Base-by-base conservation (phyloP, 2,797 vertebrate genomes). In the Gobio occitaniae region DNA sequence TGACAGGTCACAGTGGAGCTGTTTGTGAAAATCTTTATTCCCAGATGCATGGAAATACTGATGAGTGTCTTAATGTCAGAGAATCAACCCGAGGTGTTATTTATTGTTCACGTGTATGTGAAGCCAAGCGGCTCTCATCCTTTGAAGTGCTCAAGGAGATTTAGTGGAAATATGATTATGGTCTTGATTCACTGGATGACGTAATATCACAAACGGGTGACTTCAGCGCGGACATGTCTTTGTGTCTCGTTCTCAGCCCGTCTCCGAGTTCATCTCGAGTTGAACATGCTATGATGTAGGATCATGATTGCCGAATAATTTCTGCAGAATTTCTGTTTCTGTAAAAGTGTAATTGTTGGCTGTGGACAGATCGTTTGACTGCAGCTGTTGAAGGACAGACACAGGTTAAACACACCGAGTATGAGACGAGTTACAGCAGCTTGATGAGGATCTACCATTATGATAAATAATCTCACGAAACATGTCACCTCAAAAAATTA, bases 271-370 rank as follows among this genome's bases (percentile, higher is more conserved):
- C 9, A 0, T 82, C 21, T 19, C 10, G 54, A 83, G 56, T 65
- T 83, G 29, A 75, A 83, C 54, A 36, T 80, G 38, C 29, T 81
- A 47, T 50, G 25, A 44, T 32, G 68, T 71, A 82, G 91, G 47
- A 92, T 91, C 80, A 89, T 84, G 89, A 86, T 90, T 90, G 89
- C 81, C 21, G 78, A 66, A 19, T 2, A 75, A 90, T 89, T n/a
- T 88, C 87, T 81, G 61, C 87, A 52, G 84, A 44, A 44, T 44
- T 90, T 90, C 59, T 82, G 68, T 84, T 83, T 50, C 56, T 90
- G 92, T 93, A 86, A 89, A 86, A 84, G 87, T 90, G 89, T 91
- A 92, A 91, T 93, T 89, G 79, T 89, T 90, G 90, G 87, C 89
- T 89, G 71, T 50, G 84, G 89, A 70, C 76, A 54, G 82, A 80